These are phyloP conservation scores for Tenthredo notha DNA, from an alignment of 2,888 invertebrate genomes.

Conservation along the genomic window DNA sequence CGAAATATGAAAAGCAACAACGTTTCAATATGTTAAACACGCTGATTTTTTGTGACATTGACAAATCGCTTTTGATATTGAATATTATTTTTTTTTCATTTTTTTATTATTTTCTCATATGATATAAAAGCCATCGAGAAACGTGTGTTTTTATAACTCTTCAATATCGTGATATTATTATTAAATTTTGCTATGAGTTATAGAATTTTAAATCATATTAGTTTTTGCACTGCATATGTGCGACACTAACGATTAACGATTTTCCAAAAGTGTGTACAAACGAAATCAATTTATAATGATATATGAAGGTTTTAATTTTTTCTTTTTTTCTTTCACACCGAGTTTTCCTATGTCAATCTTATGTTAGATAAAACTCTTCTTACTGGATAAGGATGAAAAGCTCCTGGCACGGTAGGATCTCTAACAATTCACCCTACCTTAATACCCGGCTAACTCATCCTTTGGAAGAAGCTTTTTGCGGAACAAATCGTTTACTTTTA, in stretches of 20 bases:
- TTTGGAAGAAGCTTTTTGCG: background rate
- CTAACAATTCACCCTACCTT: background rate
- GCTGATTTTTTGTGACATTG: background rate
- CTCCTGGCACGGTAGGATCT: background rate
- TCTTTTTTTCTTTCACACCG: background rate
- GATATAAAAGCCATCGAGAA: background rate
- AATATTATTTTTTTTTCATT: background rate
- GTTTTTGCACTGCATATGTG: background rate
- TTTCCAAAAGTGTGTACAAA: too few species aligned
- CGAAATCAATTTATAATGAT: background rate
- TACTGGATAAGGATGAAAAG: background rate
- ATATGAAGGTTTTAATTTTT: background rate
- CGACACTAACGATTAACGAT: background rate
- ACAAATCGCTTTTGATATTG: background rate
- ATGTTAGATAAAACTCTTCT: background rate
- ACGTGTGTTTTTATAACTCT: background rate
- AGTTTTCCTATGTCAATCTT: background rate
- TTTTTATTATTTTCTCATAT: background rate
- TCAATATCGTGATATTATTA: background rate
- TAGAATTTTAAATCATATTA: background rate
- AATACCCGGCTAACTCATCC: background rate
- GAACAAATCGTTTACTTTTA: conserved; percentile 30
- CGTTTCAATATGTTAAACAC: background rate
- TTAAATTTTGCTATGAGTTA: background rate
- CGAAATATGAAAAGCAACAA: background rate